Percentiles rank a stretch among this genome's conserved stretches.
Conservation (phyloP, 1,140 invertebrate genomes). For the Drosophila elegans region DNA sequence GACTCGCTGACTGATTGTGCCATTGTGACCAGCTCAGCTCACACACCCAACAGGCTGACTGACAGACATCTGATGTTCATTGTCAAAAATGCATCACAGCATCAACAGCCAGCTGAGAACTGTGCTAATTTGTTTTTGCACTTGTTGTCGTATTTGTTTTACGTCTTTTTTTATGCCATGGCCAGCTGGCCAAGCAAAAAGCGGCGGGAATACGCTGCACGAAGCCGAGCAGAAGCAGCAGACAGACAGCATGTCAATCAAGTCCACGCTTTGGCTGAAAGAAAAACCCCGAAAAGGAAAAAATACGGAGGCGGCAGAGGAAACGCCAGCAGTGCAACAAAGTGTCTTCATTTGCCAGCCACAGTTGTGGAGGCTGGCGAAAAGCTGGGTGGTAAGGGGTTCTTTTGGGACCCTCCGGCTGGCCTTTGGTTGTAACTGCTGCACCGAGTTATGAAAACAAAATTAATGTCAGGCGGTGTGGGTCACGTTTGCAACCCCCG, state of each 20-base stretch:
- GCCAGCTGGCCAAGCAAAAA: slow-evolving; percentile 64
- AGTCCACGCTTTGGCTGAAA: slow-evolving; percentile 63
- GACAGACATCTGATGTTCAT: slow-evolving; percentile 71
- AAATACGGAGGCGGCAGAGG: slow-evolving; percentile 27
- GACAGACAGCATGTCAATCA: slow-evolving; percentile 77
- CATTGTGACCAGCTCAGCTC: slow-evolving; percentile 32
- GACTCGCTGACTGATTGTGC: slow-evolving; percentile 50
- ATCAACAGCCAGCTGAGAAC: slow-evolving; percentile 18
- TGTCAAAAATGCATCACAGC: slow-evolving; percentile 76
- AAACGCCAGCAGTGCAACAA: slow-evolving; percentile 52
- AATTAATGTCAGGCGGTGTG: slow-evolving; percentile 72
- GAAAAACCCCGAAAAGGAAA: slow-evolving; percentile 33
- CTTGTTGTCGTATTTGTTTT: slow-evolving; percentile 44
- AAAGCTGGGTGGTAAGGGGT: background rate
- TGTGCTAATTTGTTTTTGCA: slow-evolving; percentile 75
- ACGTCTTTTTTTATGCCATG: slow-evolving; percentile 60
- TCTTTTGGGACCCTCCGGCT: slow-evolving; percentile 16
- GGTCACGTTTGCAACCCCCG: slow-evolving; percentile 9
- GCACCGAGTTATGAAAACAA: slow-evolving; percentile 74
- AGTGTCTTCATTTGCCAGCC: slow-evolving; percentile 74
- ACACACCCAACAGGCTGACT: slow-evolving; percentile 26
- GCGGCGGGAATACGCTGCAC: slow-evolving; percentile 25
- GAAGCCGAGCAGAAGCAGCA: slow-evolving; percentile 35
- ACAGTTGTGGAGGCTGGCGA: slow-evolving; percentile 11
- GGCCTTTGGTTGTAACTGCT: slow-evolving; percentile 44